These are phyloP conservation scores for Diaprepes abbreviatus DNA, from an alignment of 2,888 invertebrate species.

Conservation along the genomic window DNA sequence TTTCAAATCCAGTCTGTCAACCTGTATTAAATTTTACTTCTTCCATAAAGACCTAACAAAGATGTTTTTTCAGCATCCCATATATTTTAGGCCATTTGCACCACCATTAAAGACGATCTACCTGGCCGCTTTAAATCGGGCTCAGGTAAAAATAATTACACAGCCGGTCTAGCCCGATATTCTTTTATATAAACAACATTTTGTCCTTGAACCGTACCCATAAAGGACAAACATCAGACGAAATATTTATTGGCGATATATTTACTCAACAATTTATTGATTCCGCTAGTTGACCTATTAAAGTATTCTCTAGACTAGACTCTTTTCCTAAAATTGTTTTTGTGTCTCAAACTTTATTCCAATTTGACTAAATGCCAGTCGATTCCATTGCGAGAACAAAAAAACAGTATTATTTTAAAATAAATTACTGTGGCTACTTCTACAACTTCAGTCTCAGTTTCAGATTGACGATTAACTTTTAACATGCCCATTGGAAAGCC, in stretches of 20 bases:
- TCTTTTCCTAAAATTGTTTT: too few species aligned
- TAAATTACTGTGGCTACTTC: too few species aligned
- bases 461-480: too few species aligned
- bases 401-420: too few species aligned
- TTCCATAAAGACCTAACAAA: not conserved
- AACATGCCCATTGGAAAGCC: too few species aligned
- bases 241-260: not conserved
- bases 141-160: constrained; percentile 50
- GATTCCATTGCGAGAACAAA: too few species aligned
- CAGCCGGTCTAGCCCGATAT: constrained; percentile 34
- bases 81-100: constrained; percentile 10
- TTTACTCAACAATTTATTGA: not conserved
- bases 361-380: too few species aligned
- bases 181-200: constrained; percentile 18
- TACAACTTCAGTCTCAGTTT: too few species aligned
- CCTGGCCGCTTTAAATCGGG: constrained; percentile 35
- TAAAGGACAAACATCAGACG: constrained; percentile 6
- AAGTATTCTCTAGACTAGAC: not conserved
- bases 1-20: not conserved
- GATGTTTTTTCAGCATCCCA: constrained; percentile 1
- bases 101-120: constrained; percentile 32
- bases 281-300: not conserved
- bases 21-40: not conserved
- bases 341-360: too few species aligned
- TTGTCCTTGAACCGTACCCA: constrained; percentile 3